Evolutionary conservation across 2,113 vertebrate genomes (phyloP), one percentile per base, ranked within the genome.

Genomic region (Talpa occidentalis): DNA sequence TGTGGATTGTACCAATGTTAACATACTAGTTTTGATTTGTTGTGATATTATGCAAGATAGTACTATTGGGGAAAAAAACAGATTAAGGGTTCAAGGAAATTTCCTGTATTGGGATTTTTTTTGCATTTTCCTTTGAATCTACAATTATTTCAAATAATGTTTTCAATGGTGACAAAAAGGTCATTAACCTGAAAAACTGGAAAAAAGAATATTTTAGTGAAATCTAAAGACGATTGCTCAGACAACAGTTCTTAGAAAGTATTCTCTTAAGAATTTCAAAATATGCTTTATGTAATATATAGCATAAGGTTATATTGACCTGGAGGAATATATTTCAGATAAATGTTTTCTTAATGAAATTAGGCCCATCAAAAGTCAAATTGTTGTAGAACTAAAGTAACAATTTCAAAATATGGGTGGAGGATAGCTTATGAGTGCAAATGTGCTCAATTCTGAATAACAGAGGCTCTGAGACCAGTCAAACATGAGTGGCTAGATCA

Each of bases 221-320:
- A 80, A 92, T 93, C 69, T 76, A 76, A 93, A 91, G 87, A 42
- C 82, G 28, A 91, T 47, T 79, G 1, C 26, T 92, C 47, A 88
- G 44, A 49, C 14, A 77, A 64, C 60, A 37, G 35, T 83, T 64
- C 49, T 91, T 91, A 7, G 35, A 86, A 93, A 78, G 44, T 74
- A 82, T 81, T 32, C 5, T 92, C 47, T 93, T 56, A 76, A 91
- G 67, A 62, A 78, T 64, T 70, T 73, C 44, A 90, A 90, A 69
- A 59, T 10, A 40, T 11, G 5, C 70, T 79, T 66, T 80, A 83
- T 56, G 22, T 70, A 92, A 95, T 6, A 64, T 37, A 78, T 0
- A 88, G 24, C 15, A 77, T 52, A 66, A 82, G 22, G 35, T 83
- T 62, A 7, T 70, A 86, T 11, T 44, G 47, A 30, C 15, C 76